Evolutionary conservation across 2,113 vertebrate species (phyloP).

Genomic region (Burhinus oedicnemus): DNA sequence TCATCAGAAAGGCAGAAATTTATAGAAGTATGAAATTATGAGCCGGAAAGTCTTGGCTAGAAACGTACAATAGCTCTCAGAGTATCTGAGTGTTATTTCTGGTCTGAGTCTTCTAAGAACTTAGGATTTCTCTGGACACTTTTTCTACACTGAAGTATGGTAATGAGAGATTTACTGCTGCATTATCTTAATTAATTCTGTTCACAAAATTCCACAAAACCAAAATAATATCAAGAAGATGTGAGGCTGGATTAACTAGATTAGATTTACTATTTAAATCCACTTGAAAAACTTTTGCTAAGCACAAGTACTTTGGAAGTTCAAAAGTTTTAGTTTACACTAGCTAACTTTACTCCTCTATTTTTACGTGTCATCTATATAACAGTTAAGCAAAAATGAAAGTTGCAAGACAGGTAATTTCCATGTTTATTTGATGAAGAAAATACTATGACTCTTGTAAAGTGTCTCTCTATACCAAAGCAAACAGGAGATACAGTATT

Average conservation of each 20-base stretch:
- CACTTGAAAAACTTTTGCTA: neutral
- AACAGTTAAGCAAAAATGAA: neutral
- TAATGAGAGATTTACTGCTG: neutral
- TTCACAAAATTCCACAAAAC: neutral
- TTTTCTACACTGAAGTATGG: neutral
- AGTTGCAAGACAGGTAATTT: neutral
- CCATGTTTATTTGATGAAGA: neutral
- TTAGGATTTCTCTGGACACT: neutral
- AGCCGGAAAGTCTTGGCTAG: neutral
- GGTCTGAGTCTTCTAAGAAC: neutral
- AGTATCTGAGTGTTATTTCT: neutral
- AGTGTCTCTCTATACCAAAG: neutral
- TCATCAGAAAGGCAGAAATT: neutral
- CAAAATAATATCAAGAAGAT: neutral
- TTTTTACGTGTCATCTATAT: neutral
- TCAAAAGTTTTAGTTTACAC: neutral
- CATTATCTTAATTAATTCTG: neutral
- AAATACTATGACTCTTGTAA: neutral
- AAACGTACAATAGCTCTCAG: neutral
- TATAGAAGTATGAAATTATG: neutral
- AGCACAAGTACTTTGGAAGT: neutral
- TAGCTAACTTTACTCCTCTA: neutral
- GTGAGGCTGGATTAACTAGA: neutral
- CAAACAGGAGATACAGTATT: neutral
- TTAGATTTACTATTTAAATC: neutral